Percentiles rank a stretch among this genome's conserved stretches.
phyloP scores from a whole-genome alignment of 2,797 vertebrate genomes.

The Enteromius viviparus region DNA sequence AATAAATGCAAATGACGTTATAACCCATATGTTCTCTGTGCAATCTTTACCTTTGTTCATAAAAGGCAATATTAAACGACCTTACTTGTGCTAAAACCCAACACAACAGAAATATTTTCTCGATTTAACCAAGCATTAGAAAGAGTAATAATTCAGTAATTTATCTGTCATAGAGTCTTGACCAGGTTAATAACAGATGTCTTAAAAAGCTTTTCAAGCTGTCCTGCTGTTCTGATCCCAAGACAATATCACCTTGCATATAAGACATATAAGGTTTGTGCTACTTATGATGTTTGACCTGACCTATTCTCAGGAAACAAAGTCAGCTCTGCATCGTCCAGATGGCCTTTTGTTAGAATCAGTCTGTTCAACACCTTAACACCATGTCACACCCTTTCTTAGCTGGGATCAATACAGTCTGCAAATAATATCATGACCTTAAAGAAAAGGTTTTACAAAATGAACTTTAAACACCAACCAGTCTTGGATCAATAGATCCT shows the following conservation, averaged over 20 bases:
- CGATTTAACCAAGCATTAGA: neutral
- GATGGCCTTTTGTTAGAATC: neutral
- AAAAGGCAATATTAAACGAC: neutral
- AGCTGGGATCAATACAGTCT: neutral
- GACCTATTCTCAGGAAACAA: neutral
- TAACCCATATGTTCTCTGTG: slow-evolving; percentile 20
- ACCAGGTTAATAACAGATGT: neutral
- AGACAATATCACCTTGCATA: neutral
- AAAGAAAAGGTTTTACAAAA: neutral
- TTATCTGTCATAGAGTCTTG: neutral
- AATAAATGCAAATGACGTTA: slow-evolving; percentile 40
- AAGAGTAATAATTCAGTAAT: neutral
- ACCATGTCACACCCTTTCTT: neutral
- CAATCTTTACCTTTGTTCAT: neutral
- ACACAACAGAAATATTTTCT: neutral
- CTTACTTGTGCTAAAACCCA: neutral
- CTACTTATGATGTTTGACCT: neutral
- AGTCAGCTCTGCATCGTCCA: neutral
- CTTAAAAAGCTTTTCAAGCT: neutral
- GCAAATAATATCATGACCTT: neutral
- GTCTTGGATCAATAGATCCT: neutral
- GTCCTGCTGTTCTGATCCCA: neutral
- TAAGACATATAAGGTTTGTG: neutral
- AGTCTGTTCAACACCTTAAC: neutral
- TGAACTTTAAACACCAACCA: neutral